Base-by-base conservation (phyloP, 1,140 invertebrate species). In the Drosophila varians region DNA sequence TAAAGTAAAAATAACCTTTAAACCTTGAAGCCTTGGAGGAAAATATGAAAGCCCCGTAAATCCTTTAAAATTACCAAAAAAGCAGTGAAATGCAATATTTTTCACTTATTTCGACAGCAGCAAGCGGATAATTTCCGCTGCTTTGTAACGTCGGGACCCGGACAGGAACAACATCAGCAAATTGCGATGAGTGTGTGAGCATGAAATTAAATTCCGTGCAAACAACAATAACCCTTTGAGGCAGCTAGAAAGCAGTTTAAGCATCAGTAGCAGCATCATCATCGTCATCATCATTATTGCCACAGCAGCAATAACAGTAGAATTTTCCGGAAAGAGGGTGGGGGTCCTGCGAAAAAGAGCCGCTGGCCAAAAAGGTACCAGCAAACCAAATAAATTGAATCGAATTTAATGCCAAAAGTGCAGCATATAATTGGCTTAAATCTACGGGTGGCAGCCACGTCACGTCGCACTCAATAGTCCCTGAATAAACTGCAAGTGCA, bases 321-420 rank as follows among this genome's bases (percentile, higher is more conserved):
- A 56, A 40, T 26, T 64, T 57, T 40, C 23, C n/a, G 4, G 14
- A 19, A 9, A 11, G 12, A 18, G n/a, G 31, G 28, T 21, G 40
- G n/a, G 7, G 25, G 6, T 2, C 5, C n/a, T 38, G 9, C 38
- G 38, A 16, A 19, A 36, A 49, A 52, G 31, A 38, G 78, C 62
- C 51, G 56, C 34, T 47, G 68, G 64, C 52, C 55, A 55, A 73
- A 83, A 73, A 74, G 54, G 52, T 25, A 19, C 38, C 38, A n/a
- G 49, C 66, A 43, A n/a, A 36, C 60, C 26, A 73, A 84, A 84
- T 79, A 79, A 79, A 84, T 80, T 87, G 65, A 82, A 87, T 82
- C 61, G 83, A 87, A 77, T 87, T 87, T 87, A 87, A 87, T 87
- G 82, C 72, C 83, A 68, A 87, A 87, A 88, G 82, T 77, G 83